Base-by-base conservation (phyloP, 2,797 vertebrate genomes). In the Pseudotriccus pelzelni region DNA sequence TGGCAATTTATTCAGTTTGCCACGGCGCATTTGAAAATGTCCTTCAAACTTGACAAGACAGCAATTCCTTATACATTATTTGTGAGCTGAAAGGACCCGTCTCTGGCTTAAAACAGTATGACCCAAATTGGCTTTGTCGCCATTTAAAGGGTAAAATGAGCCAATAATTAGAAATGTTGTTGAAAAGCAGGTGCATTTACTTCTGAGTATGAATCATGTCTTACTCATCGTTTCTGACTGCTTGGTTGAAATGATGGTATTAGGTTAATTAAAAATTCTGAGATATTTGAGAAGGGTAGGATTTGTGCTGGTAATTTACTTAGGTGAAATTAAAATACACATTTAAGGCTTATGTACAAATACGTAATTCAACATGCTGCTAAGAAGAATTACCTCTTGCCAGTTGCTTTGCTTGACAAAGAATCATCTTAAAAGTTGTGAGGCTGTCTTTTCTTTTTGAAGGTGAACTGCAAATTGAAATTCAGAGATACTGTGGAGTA, bases 191-290 rank as follows among this genome's bases (percentile, higher is more conserved):
- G 88, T 92, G 90, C 30, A 1, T 89, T 96, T 95, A 36, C 67
- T 96, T 89, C 82, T 87, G 66, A 73, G 39, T 84, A 50, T 77
- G 78, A 94, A 72, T 78, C 86, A 76, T 36, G 23, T 59, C 76
- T 94, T 96, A 79, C 68, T 94, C 72, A 89, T 70, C 4, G 0
- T 47, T 80, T 84, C 81, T 90, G 89, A 56, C 82, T 95, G 70
- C 63, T 62, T 91, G 44, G 63, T 13, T 84, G 83, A 84, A 97
- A 88, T 91, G 22, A 77, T 83, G 63, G 25, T 85, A 86, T 90
- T 87, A 80, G 43, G n/a, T 87, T 97, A 77, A 95, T 93, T 96
- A 90, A 90, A 93, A 94, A 94, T 95, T 69, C 78, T 70, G 79
- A 76, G 67, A 20, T 82, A 80, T 73, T 84, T 84, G 62, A 83